These are phyloP conservation scores for Apis laboriosa DNA, from an alignment of 1,140 invertebrate genomes.

Conservation along the genomic window DNA sequence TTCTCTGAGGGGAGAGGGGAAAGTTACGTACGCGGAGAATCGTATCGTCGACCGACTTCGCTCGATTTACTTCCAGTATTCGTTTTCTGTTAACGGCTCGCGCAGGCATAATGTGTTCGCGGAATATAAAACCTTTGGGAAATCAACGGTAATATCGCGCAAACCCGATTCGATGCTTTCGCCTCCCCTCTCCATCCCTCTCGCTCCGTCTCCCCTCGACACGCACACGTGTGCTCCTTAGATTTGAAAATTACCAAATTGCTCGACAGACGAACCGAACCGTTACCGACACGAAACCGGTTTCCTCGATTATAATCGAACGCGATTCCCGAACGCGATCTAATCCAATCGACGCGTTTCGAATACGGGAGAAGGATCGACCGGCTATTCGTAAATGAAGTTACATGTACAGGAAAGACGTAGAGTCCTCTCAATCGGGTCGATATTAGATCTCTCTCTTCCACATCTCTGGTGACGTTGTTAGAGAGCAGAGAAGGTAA, in stretches of 20 bases:
- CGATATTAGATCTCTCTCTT: slow-evolving; percentile 18
- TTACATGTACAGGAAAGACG: slow-evolving; percentile 14
- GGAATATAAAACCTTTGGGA: slow-evolving; percentile 49
- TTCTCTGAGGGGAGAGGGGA: not conserved
- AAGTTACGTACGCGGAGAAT: slow-evolving; percentile 12
- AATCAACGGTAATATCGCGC: slow-evolving; percentile 31
- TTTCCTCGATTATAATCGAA: slow-evolving; percentile 3
- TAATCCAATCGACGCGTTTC: not conserved
- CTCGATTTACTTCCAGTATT: slow-evolving; percentile 49
- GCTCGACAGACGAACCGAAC: not conserved
- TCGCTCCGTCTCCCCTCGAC: not conserved
- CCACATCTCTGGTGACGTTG: not conserved
- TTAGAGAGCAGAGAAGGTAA: not conserved
- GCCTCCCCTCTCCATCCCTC: not conserved
- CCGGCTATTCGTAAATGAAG: slow-evolving; percentile 15
- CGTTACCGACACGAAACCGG: not conserved
- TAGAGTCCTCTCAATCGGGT: not conserved
- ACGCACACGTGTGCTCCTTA: not conserved
- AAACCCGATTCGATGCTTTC: not conserved
- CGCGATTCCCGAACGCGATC: not conserved
- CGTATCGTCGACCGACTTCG: slow-evolving; percentile 14
- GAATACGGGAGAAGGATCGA: not conserved
- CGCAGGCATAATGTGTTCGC: slow-evolving; percentile 23
- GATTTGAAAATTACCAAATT: slow-evolving; percentile 12
- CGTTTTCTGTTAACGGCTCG: slow-evolving; percentile 35